Evolutionary conservation across 2,888 invertebrate genomes (phyloP), one percentile per base, ranked within the genome.

Genomic region (Cosmia trapezina): DNA sequence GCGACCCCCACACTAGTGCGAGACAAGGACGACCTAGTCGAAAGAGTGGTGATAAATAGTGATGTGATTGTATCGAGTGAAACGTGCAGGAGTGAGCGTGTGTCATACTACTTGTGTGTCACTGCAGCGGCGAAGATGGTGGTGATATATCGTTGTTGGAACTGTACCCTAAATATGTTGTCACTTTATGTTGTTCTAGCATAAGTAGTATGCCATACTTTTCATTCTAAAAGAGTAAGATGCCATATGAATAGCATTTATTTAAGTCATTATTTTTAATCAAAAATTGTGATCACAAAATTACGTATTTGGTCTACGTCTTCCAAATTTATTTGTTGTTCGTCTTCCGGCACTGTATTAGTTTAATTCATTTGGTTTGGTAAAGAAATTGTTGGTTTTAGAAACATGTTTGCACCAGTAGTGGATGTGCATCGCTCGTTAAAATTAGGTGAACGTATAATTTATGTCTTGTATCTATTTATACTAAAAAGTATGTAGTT

Each of bases 391-490:
- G 71, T 75, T 84, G 83, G 78, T 80, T 88, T 87, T 83, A 83
- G 90, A 90, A 92, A 93, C 92, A 93, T 92, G 88, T 90, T 78
- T 91, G 94, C 93, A 93, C 93, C 91, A 88, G 83, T 83, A 56
- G 85, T 85, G 84, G 78, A 83, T 88, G 91, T 92, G 93, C 89
- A 89, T 91, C 91, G 93, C 91, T 93, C 94, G 94, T 92, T 91
- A 88, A 84, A 88, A 88, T 92, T 93, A 95, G 96, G 96, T 95
- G 96, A 96, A 94, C 95, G 93, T 87, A 88, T 89, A 89, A 91
- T 90, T 93, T 91, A 94, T 95, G 95, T 95, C 96, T 96, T 96
- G 95, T 93, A 86, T 85, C 83, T 90, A 88, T 91, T 89, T 91
- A 87, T 85, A 84, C 78, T 88, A 81, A 76, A 71, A 74, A 70